Percentiles rank a stretch among this genome's conserved stretches.
phyloP scores from a whole-genome alignment of 1,140 invertebrate genomes.

The Drosophila auraria region DNA sequence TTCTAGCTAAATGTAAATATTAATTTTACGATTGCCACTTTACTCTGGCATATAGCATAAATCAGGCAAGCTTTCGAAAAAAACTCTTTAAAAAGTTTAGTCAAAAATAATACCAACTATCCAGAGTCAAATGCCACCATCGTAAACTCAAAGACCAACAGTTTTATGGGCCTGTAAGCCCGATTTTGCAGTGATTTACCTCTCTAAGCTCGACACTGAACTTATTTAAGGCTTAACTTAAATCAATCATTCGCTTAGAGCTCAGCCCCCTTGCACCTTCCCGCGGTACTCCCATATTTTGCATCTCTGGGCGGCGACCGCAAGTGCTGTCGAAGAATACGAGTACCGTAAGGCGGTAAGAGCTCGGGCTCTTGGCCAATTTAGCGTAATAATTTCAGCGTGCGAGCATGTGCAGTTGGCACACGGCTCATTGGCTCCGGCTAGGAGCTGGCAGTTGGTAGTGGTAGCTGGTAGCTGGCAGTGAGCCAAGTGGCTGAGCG shows the following conservation, averaged over 20 bases:
- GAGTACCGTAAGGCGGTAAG: slow-evolving; percentile 45
- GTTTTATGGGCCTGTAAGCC: not conserved
- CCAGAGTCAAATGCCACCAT: not conserved
- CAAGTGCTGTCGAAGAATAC: slow-evolving; percentile 29
- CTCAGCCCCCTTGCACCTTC: not conserved
- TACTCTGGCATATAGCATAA: not conserved
- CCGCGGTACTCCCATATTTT: not conserved
- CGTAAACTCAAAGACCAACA: slow-evolving; percentile 3
- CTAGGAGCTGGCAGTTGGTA: slow-evolving; percentile 5
- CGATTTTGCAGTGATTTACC: slow-evolving; percentile 1
- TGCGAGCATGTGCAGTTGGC: slow-evolving; percentile 68
- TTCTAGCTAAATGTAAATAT: not conserved
- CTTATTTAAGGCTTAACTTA: slow-evolving; percentile 18
- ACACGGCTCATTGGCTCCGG: slow-evolving; percentile 61
- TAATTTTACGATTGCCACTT: not conserved
- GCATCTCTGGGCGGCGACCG: slow-evolving; percentile 32
- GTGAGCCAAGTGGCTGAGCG: slow-evolving; percentile 32
- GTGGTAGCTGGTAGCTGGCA: slow-evolving; percentile 19
- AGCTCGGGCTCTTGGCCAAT: slow-evolving; percentile 66
- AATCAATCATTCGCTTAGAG: slow-evolving; percentile 17
- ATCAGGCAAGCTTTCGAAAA: not conserved
- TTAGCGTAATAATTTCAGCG: slow-evolving; percentile 76
- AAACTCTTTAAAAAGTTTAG: not conserved
- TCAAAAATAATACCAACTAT: not conserved
- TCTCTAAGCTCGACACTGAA: not conserved